Conservation (phyloP, 2,888 invertebrate species). For the Trichopria drosophilae region DNA sequence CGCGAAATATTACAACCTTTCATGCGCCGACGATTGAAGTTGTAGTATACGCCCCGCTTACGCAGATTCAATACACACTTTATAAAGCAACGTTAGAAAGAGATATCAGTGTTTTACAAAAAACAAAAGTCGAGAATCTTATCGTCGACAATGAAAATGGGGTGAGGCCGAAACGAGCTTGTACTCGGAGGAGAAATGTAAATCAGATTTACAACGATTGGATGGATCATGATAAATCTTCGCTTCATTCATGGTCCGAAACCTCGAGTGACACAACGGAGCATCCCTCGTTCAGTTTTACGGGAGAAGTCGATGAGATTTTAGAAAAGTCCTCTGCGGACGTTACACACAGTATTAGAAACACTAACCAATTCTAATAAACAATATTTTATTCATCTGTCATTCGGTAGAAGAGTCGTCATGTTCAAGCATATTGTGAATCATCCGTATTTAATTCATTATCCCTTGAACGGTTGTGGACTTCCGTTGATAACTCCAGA, state of each 20-base stretch:
- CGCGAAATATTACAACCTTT: constrained; percentile 70
- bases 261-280: no score
- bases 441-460: constrained; percentile 69
- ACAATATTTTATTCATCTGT: no score
- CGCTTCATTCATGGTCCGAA: no score
- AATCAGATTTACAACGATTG: constrained; percentile 56
- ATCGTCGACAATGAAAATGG: constrained; percentile 40
- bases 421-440: constrained; percentile 63
- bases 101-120: constrained; percentile 46
- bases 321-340: no score
- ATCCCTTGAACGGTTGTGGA: constrained; percentile 60
- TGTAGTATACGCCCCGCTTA: constrained; percentile 67
- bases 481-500: constrained; percentile 60
- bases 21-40: constrained; percentile 68
- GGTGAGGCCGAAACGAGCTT: constrained; percentile 51
- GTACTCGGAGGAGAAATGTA: constrained; percentile 46
- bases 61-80: constrained; percentile 62
- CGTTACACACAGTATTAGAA: no score
- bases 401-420: no score
- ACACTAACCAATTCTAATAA: no score
- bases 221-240: no score
- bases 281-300: no score
- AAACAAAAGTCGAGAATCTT: constrained; percentile 27
- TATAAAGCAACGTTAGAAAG: constrained; percentile 63
- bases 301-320: no score